Evolutionary conservation across 2,113 vertebrate species (phyloP).

Genomic region (Hippolais icterina): DNA sequence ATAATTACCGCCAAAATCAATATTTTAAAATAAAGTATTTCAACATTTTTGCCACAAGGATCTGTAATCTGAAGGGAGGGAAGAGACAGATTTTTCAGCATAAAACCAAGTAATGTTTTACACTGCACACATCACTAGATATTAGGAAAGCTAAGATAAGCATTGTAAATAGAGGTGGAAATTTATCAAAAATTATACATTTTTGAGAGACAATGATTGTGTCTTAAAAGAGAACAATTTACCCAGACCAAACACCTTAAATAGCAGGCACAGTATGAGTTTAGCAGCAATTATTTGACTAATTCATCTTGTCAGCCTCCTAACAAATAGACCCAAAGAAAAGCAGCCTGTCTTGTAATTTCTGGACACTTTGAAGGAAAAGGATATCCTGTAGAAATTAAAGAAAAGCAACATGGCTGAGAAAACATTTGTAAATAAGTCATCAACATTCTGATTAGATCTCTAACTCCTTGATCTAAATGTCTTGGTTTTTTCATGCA

Average conservation of each 20-base stretch:
- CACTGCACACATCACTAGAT: not conserved
- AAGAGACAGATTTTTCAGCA: not conserved
- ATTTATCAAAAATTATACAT: conserved; percentile 44
- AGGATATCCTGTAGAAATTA: conserved; percentile 69
- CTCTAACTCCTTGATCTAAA: conserved; percentile 17
- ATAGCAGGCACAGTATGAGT: conserved; percentile 38
- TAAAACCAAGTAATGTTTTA: conserved; percentile 62
- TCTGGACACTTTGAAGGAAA: conserved; percentile 60
- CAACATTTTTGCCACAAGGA: not conserved
- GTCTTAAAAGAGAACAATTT: conserved; percentile 44
- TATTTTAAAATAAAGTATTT: not conserved
- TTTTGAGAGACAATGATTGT: conserved; percentile 66
- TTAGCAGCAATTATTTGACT: conserved; percentile 68
- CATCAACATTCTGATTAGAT: conserved; percentile 29
- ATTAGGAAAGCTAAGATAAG: conserved; percentile 4
- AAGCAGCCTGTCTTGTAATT: conserved; percentile 36
- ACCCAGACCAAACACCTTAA: conserved; percentile 65
- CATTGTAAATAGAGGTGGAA: conserved; percentile 38
- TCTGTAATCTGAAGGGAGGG: not conserved
- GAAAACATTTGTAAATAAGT: conserved; percentile 66
- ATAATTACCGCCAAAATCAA: not conserved
- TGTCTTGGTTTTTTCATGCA: not conserved
- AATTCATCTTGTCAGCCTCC: conserved; percentile 75
- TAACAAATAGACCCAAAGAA: conserved; percentile 62
- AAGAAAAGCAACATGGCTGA: conserved; percentile 47